These are phyloP conservation scores for Hetaerina americana DNA, from an alignment of 1,140 invertebrate genomes.

Conservation along the genomic window DNA sequence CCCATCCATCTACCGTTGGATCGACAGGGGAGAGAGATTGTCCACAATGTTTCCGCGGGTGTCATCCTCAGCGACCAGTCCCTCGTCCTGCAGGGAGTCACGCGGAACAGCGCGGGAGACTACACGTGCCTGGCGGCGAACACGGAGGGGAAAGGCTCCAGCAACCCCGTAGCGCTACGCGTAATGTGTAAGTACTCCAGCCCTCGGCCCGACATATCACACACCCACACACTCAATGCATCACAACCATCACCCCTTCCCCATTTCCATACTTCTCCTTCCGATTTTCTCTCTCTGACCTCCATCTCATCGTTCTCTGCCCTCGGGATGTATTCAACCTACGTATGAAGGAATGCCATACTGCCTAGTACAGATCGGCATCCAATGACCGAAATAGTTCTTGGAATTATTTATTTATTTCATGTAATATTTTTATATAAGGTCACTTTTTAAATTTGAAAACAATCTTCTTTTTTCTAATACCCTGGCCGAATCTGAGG, in stretches of 20 bases:
- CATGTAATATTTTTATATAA: too few relatives aligned
- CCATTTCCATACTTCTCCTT: background rate
- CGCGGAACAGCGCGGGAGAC: constrained; percentile 59
- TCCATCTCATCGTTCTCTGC: too few relatives aligned
- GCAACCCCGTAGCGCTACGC: constrained; percentile 60
- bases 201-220: too few relatives aligned
- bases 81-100: constrained; percentile 66
- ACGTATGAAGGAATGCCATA: background rate
- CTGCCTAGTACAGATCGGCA: too few relatives aligned
- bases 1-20: too few relatives aligned
- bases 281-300: background rate
- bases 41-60: constrained; percentile 60
- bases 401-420: too few relatives aligned
- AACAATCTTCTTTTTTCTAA: too few relatives aligned
- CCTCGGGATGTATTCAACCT: background rate
- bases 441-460: too few relatives aligned
- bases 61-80: constrained; percentile 71
- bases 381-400: too few relatives aligned
- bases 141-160: constrained; percentile 63
- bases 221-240: too few relatives aligned
- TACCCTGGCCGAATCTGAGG: too few relatives aligned
- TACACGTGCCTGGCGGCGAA: constrained; percentile 73
- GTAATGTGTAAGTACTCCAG: constrained; percentile 78
- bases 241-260: too few relatives aligned
- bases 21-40: constrained; percentile 63